Conservation (phyloP, 2,797 vertebrate species). For the Heteromormyrus szaboi region DNA sequence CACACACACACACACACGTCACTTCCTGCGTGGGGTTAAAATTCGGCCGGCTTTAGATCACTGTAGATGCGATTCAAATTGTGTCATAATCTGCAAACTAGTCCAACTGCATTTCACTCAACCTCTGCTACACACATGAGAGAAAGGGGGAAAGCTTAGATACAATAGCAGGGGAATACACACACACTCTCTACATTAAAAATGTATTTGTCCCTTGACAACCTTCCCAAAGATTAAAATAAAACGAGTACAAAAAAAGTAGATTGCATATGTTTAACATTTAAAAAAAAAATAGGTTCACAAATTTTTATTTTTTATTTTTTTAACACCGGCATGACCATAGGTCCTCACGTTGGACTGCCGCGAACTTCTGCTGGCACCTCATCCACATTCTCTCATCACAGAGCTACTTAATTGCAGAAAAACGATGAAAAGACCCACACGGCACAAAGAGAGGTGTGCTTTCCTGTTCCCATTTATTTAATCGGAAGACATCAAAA, state of each 20-base stretch:
- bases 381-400: neutral
- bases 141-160: neutral
- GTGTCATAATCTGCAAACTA: neutral
- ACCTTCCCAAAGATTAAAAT: neutral
- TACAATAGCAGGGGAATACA: neutral
- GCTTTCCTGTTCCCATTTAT: neutral
- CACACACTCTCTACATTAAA: neutral
- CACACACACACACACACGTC: neutral
- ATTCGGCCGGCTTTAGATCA: neutral
- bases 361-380: neutral
- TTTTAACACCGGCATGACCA: neutral
- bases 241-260: neutral
- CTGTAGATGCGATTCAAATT: neutral
- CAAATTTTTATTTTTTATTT: neutral
- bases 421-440: neutral
- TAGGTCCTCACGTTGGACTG: neutral
- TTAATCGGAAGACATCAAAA: neutral
- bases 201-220: neutral
- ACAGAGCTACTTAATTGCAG: neutral
- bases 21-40: neutral
- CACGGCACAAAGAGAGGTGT: neutral
- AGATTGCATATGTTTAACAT: neutral
- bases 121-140: neutral
- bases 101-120: conserved; percentile 1
- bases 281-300: neutral